Evolutionary conservation across 2,797 vertebrate genomes (phyloP), one percentile per base, ranked within the genome.

Genomic region (Bryconaethiops microstoma): DNA sequence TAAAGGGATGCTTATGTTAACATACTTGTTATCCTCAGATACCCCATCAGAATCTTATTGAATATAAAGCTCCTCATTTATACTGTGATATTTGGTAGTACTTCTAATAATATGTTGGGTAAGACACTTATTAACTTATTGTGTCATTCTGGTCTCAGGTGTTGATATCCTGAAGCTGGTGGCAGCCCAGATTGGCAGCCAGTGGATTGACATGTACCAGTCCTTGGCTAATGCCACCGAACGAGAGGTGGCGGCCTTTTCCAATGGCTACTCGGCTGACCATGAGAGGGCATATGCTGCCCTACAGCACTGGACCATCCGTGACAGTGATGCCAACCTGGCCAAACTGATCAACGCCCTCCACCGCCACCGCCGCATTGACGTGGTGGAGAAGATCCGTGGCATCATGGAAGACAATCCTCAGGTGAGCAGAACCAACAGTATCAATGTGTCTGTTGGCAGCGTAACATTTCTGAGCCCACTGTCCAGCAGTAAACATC

Each of bases 181-280:
- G 54, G 95, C 98, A 0, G 95, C 96, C 2, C 97, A 99, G 65
- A 93, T 99, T 48, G 97, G 97, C 60, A 95, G 94, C 86, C 97
- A 98, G 88, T 99, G 98, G 98, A 95, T 98, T 52, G 96, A 98
- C 78, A 94, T 99, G 86, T 99, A 99, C 84, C 96, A 96, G 89
- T 95, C 94, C 62, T 91, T 99, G 89, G 96, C 96, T 88, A 97
- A 96, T 0, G 96, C 95, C 86, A 97, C 95, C 0, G 97, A 98
- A 90, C 92, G 96, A 0, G 97, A 98, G 89, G 95, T 99, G 86
- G 95, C 96, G 0, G 97, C 97, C 10, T 98, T 99, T 89, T 96
- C 96, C 90, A 96, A 95, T 0, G 95, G 96, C 63, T 98, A 99
- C 85, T 88, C 94, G 0, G 96, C 96, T 0, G 97, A 99, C 88